Percentiles rank a stretch among this genome's conserved stretches.
phyloP scores from a whole-genome alignment of 2,888 invertebrate genomes.

The Tinea semifulvella region DNA sequence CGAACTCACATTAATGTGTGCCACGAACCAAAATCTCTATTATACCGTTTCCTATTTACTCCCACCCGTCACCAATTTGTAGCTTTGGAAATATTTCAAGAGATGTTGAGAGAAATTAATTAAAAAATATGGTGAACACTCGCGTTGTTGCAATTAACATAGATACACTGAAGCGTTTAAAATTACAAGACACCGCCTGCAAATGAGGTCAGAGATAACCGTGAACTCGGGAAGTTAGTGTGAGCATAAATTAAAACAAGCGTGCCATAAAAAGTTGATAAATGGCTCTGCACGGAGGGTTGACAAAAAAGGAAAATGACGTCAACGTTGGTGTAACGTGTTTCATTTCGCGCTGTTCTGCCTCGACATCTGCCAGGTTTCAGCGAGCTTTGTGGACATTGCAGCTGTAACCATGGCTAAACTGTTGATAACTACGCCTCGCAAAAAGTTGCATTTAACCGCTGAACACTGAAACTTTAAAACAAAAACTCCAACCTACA shows the following conservation, averaged over 20 bases:
- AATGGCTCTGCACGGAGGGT: slow-evolving; percentile 55
- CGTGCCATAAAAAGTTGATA: slow-evolving; percentile 63
- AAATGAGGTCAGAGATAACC: slow-evolving; percentile 59
- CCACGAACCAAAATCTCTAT: not conserved
- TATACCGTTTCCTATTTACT: not conserved
- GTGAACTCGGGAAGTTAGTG: slow-evolving; percentile 48
- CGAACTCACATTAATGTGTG: slow-evolving; percentile 7
- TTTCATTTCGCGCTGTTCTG: slow-evolving; percentile 53
- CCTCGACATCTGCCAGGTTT: slow-evolving; percentile 54
- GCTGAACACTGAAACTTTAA: slow-evolving; percentile 5
- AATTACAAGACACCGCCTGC: slow-evolving; percentile 42
- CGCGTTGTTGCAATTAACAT: slow-evolving; percentile 4
- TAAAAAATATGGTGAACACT: not conserved
- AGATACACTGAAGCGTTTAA: slow-evolving; percentile 9
- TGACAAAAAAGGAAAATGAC: slow-evolving; percentile 56
- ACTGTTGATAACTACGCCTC: slow-evolving; percentile 16
- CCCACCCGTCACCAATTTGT: not conserved
- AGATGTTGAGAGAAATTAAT: slow-evolving; percentile 2
- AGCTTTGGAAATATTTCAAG: too few species aligned
- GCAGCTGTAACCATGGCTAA: slow-evolving; percentile 24
- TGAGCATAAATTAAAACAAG: slow-evolving; percentile 65
- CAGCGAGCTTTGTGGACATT: slow-evolving; percentile 31
- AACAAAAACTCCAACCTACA: too few species aligned
- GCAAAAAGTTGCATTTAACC: slow-evolving; percentile 11
- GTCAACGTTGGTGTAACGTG: too few species aligned